Percentiles rank a stretch among this genome's conserved stretches.
phyloP scores from a whole-genome alignment of 35 echinoderm and acorn worm species.

The Amphiura filiformis region DNA sequence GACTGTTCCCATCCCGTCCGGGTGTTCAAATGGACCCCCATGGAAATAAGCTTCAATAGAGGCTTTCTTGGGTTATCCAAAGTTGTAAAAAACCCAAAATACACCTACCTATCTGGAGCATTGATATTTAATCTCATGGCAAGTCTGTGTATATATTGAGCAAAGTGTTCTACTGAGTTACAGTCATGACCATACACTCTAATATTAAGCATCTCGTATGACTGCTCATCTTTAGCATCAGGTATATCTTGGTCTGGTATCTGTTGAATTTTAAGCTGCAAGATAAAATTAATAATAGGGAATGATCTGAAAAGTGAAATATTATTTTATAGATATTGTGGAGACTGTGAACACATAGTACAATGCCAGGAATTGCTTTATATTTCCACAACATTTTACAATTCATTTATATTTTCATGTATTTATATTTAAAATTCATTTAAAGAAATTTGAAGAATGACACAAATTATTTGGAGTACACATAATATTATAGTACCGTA shows the following conservation, averaged over 20 bases:
- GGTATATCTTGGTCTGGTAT: conserved; percentile 83
- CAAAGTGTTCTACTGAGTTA: conserved; percentile 80
- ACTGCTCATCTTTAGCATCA: conserved; percentile 38
- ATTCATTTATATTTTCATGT: neutral
- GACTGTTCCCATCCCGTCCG: too few species aligned
- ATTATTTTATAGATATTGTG: neutral
- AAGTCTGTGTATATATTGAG: conserved; percentile 84
- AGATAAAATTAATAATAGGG: neutral
- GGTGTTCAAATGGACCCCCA: too few species aligned
- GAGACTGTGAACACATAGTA: neutral
- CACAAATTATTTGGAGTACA: neutral
- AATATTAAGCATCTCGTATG: conserved; percentile 72
- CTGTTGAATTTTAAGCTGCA: conserved; percentile 63
- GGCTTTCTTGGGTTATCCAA: too few species aligned
- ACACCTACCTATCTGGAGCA: conserved; percentile 67
- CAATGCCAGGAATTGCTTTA: neutral
- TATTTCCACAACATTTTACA: neutral
- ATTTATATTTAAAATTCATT: neutral
- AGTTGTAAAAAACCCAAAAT: neutral
- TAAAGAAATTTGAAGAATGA: neutral
- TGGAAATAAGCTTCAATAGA: too few species aligned
- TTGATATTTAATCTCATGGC: conserved; percentile 78
- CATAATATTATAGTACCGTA: too few species aligned
- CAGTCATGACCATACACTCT: conserved; percentile 73
- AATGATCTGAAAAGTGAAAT: neutral